These are phyloP conservation scores for Rhinolophus ferrumequinum DNA, from an alignment of 2,113 vertebrate species.

Conservation along the genomic window DNA sequence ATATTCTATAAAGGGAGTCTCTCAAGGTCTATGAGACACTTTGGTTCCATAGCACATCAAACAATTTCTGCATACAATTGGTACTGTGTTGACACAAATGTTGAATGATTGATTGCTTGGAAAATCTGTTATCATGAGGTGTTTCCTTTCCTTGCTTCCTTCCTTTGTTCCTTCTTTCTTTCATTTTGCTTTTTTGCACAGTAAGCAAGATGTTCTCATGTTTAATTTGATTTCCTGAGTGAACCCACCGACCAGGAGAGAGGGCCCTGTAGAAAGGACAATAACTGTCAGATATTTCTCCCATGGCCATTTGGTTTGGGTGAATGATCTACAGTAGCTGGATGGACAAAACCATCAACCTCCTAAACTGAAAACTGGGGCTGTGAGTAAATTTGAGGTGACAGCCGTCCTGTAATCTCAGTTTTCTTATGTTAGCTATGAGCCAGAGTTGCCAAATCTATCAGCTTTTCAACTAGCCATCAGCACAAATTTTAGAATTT, in stretches of 20 bases:
- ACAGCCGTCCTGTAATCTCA: neutral
- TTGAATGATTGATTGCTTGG: neutral
- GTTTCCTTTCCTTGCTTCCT: neutral
- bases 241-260: neutral
- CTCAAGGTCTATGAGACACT: neutral
- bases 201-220: neutral
- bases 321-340: neutral
- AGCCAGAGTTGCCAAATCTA: neutral
- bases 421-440: slow-evolving; percentile 13
- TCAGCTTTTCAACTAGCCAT: slow-evolving; percentile 1
- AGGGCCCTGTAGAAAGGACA: neutral
- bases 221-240: neutral
- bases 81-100: neutral
- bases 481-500: neutral
- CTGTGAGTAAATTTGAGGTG: neutral
- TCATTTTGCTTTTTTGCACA: neutral
- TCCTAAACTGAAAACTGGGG: neutral
- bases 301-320: neutral
- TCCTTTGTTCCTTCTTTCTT: neutral
- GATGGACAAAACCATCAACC: neutral
- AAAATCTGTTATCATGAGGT: neutral
- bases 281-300: neutral
- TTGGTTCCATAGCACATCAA: neutral
- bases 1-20: neutral
- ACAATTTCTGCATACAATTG: neutral